A percentile compares a stretch with the other conserved stretches of the same genome.
Evolutionary conservation across 2,797 vertebrate species (phyloP).

Genomic region (Sphaeramia orbicularis): DNA sequence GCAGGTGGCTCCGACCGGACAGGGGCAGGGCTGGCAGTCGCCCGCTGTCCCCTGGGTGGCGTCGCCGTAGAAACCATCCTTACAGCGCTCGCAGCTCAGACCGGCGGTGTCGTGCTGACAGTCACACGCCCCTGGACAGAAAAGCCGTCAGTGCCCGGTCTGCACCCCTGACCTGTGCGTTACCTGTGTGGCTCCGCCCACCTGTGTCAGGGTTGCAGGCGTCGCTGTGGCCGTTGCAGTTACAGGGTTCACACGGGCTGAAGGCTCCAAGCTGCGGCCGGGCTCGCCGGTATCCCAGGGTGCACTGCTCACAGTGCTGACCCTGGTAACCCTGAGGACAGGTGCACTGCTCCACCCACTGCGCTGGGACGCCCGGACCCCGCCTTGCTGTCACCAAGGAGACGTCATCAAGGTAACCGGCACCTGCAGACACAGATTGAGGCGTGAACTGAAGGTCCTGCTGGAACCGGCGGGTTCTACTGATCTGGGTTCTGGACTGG

Average conservation of each 20-base stretch:
- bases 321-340: slow-evolving; percentile 93
- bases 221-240: slow-evolving; percentile 93
- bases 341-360: slow-evolving; percentile 94
- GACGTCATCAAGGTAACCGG: slow-evolving; percentile 92
- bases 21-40: slow-evolving; percentile 93
- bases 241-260: slow-evolving; percentile 92
- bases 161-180: not conserved
- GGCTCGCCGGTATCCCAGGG: slow-evolving; percentile 90
- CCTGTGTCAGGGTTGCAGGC: slow-evolving; percentile 90
- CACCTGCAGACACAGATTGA: slow-evolving; percentile 76
- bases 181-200: slow-evolving; percentile 55
- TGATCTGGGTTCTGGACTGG: not conserved
- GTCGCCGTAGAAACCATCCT: slow-evolving; percentile 94
- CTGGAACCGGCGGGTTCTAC: not conserved
- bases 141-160: not conserved
- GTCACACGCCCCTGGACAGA: slow-evolving; percentile 86
- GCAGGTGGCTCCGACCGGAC: slow-evolving; percentile 90
- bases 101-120: slow-evolving; percentile 93
- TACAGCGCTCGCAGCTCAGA: slow-evolving; percentile 92
- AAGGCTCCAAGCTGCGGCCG: slow-evolving; percentile 87
- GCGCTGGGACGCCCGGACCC: slow-evolving; percentile 85
- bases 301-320: slow-evolving; percentile 94
- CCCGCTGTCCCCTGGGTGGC: slow-evolving; percentile 83
- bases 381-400: slow-evolving; percentile 87
- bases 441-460: not conserved